Evolutionary conservation across 2,797 vertebrate species (phyloP), one percentile per base, ranked within the genome.

Genomic region (Hipposideros larvatus): DNA sequence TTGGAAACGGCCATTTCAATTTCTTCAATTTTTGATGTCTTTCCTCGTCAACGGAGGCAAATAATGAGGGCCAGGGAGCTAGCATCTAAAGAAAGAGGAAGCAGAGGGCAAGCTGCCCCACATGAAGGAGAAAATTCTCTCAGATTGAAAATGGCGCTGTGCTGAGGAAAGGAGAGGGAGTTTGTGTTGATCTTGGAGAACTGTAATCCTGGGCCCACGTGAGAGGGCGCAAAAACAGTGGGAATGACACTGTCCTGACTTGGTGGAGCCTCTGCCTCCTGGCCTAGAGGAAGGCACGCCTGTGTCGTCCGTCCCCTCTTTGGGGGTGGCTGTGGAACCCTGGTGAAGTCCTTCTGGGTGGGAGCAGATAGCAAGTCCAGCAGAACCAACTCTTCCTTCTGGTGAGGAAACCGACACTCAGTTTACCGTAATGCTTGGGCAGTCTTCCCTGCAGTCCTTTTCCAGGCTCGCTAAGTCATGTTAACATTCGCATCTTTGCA

Each of bases 1-100:
- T n/a, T 53, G 26, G 79, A 83, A 93, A 74, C 48, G 82, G 53
- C 57, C 37, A 4, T 19, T 88, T 91, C 78, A 74, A 22, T 66
- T 86, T 89, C 79, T 84, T 86, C 48, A 37, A 13, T 89, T 83
- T 88, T 79, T 74, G 46, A 34, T 79, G 41, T 41, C 5, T 3
- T 53, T 66, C n/a, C 43, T 89, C 4, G 34, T 95, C 95, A 75
- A 31, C 4, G 10, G 65, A 80, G 78, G 66, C 46, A 57, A 90
- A 43, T 68, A 43, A 51, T 86, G 55, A 79, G 82, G 53, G 7
- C 41, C n/a, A 2, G 46, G 48, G 75, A 66, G 8, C 19, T 57
- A 9, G 19, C n/a, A 34, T 92, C 4, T 26, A 61, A 82, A 18
- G 43, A 55, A 71, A 70, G n/a, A 59, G 57, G 68, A 46, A 19